Percentiles rank a stretch among this genome's conserved stretches.
Evolutionary conservation across 2,797 vertebrate species (phyloP).

Genomic region (Xiphorhynchus erythropygius): DNA sequence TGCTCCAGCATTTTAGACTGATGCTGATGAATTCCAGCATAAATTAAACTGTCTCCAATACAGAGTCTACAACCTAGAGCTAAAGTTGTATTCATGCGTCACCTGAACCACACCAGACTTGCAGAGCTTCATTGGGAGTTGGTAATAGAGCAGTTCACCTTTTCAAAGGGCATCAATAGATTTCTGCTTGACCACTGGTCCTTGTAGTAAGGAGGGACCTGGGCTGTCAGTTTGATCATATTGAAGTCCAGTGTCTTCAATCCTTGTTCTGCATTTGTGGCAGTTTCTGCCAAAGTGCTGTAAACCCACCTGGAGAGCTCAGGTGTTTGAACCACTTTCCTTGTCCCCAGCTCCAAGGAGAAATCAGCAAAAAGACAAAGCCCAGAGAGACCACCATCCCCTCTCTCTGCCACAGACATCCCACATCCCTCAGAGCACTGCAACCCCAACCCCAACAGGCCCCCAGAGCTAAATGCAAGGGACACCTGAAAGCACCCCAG

Average conservation of each 20-base stretch:
- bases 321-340: not conserved
- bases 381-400: not conserved
- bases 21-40: constrained; percentile 2
- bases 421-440: not conserved
- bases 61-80: not conserved
- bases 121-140: not conserved
- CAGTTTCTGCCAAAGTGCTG: not conserved
- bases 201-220: not conserved
- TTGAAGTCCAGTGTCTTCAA: not conserved
- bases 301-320: not conserved
- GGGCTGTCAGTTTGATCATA: rapidly evolving
- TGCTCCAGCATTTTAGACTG: constrained; percentile 14
- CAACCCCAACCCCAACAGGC: not conserved
- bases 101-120: not conserved
- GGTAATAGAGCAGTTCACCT: not conserved
- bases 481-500: not conserved
- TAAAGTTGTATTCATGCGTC: not conserved
- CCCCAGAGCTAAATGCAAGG: not conserved
- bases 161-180: not conserved
- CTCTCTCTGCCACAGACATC: not conserved
- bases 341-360: not conserved
- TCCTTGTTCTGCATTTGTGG: not conserved
- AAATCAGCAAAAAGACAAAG: not conserved
- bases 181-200: not conserved
- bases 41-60: not conserved